Evolutionary conservation across 2,113 vertebrate species (phyloP).

Genomic region (Spea multiplicata): DNA sequence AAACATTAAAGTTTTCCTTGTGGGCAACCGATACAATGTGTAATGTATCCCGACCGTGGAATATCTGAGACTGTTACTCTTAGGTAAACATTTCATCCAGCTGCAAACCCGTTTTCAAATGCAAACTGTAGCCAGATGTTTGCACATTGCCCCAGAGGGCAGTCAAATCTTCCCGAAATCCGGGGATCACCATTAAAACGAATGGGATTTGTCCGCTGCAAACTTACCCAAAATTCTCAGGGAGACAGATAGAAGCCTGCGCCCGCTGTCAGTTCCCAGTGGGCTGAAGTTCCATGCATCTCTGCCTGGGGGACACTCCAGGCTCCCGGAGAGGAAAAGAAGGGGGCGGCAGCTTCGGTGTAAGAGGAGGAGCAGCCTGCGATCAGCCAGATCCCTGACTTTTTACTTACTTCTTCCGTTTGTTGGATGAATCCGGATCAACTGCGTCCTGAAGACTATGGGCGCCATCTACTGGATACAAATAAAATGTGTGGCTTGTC

Average conservation of each 20-base stretch:
- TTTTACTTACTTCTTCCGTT: conserved; percentile 4
- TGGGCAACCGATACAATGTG: background rate
- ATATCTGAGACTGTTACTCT: background rate
- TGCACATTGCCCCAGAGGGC: conserved; percentile 11
- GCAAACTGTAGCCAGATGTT: conserved; percentile 20
- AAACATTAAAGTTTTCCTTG: conserved; percentile 6
- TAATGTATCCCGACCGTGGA: background rate
- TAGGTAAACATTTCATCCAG: background rate
- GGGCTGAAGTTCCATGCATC: conserved; percentile 34
- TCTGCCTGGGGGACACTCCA: conserved; percentile 16
- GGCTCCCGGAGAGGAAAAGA: conserved; percentile 4
- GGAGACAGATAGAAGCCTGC: conserved; percentile 2
- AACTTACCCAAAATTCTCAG: conserved; percentile 10
- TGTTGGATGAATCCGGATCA: background rate
- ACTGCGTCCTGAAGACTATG: background rate
- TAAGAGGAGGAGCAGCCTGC: conserved; percentile 16
- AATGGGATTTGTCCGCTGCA: background rate
- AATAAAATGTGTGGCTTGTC: background rate
- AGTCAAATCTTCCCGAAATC: background rate
- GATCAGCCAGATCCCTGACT: background rate
- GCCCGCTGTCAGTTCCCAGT: conserved; percentile 25
- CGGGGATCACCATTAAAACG: background rate
- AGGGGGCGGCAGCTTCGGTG: conserved; percentile 10
- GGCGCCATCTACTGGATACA: conserved; percentile 25
- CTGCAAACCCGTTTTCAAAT: background rate